Conservation (phyloP, 2,113 vertebrate species). For the Otus sunia region DNA sequence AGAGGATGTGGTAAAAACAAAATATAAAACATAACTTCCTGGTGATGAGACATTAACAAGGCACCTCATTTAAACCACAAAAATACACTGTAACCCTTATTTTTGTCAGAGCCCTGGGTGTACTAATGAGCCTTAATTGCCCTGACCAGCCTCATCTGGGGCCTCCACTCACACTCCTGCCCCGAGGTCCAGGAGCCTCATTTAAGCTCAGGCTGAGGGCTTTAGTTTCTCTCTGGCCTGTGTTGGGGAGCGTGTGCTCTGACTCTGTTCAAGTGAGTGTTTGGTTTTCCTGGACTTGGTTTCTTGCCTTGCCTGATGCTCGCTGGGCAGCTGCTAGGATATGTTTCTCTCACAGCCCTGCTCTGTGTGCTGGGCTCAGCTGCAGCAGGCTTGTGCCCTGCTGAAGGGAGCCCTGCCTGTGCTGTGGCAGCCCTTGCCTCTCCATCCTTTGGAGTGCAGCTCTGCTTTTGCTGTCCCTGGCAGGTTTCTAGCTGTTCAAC, state of each 20-base stretch:
- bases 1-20: not conserved
- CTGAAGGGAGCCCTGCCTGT: not conserved
- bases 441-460: not conserved
- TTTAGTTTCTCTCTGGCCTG: rapidly evolving
- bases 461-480: not conserved
- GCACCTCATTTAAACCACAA: not conserved
- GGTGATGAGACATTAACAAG: not conserved
- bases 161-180: not conserved
- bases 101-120: not conserved
- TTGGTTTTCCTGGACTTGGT: not conserved
- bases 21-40: not conserved
- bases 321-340: not conserved
- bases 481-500: not conserved
- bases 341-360: not conserved
- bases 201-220: not conserved
- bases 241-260: rapidly evolving
- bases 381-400: not conserved
- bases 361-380: not conserved
- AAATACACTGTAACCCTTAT: not conserved
- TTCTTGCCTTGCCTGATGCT: not conserved
- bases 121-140: not conserved
- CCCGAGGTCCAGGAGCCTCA: not conserved
- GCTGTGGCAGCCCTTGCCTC: not conserved
- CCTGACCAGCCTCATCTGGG: not conserved
- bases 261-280: not conserved